Conservation (phyloP, 2,797 vertebrate species). For the Bovichtus variegatus region DNA sequence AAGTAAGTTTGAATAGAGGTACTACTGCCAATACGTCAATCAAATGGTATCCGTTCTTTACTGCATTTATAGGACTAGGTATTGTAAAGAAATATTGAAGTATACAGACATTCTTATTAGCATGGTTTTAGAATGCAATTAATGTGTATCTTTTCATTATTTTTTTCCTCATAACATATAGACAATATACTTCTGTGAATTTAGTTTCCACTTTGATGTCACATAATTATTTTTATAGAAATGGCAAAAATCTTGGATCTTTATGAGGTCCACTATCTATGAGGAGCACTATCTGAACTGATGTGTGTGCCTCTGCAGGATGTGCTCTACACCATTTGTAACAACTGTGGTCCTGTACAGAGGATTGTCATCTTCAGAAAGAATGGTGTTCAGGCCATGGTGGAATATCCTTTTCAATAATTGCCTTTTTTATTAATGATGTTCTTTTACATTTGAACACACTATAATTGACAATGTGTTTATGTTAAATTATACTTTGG, state of each 20-base stretch:
- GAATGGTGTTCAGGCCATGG: conserved; percentile 98
- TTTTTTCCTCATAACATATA: background rate
- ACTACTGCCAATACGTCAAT: background rate
- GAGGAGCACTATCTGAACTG: background rate
- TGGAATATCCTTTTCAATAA: conserved; percentile 94
- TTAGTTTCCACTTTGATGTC: background rate
- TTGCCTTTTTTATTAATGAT: background rate
- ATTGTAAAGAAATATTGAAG: too few relatives aligned
- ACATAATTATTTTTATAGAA: background rate
- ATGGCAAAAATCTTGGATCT: background rate
- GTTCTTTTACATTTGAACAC: background rate
- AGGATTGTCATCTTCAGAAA: conserved; percentile 98
- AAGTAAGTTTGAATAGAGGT: background rate
- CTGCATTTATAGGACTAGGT: background rate
- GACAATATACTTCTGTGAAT: background rate
- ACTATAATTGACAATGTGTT: background rate
- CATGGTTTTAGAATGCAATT: too few relatives aligned
- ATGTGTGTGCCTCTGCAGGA: conserved; percentile 82
- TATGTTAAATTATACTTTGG: background rate
- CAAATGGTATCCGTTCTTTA: background rate
- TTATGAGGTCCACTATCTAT: too few relatives aligned
- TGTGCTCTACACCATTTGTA: conserved; percentile 97
- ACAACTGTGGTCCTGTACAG: conserved; percentile 97
- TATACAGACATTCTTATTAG: too few relatives aligned
- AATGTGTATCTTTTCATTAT: background rate